Conservation (phyloP, 2,888 invertebrate species). For the Euproctis similis region DNA sequence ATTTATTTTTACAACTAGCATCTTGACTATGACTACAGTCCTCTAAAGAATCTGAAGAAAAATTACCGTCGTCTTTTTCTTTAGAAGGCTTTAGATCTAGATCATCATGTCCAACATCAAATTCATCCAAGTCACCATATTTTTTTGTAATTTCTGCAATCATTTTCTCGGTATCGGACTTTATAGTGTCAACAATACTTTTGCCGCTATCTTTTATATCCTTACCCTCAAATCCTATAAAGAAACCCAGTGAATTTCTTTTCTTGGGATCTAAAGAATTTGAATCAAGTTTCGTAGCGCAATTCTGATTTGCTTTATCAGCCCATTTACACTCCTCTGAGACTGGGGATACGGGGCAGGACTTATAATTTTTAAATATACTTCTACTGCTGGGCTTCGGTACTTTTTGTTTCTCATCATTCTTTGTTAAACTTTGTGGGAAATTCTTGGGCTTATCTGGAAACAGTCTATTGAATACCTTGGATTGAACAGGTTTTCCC, state of each 20-base stretch:
- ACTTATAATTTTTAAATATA: slow-evolving; percentile 81
- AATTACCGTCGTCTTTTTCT: slow-evolving; percentile 79
- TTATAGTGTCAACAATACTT: slow-evolving; percentile 77
- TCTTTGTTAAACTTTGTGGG: slow-evolving; percentile 49
- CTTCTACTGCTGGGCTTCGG: slow-evolving; percentile 64
- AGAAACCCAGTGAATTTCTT: slow-evolving; percentile 79
- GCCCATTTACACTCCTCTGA: slow-evolving; percentile 85
- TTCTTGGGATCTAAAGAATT: slow-evolving; percentile 67
- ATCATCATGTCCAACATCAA: slow-evolving; percentile 41
- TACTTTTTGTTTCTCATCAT: slow-evolving; percentile 49
- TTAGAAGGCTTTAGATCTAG: slow-evolving; percentile 60
- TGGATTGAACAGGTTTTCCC: slow-evolving; percentile 48
- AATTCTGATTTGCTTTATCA: slow-evolving; percentile 48
- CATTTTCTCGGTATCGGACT: slow-evolving; percentile 79
- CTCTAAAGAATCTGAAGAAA: slow-evolving; percentile 87
- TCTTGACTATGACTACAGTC: slow-evolving; percentile 78
- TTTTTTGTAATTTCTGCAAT: slow-evolving; percentile 79
- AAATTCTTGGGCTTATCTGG: slow-evolving; percentile 60
- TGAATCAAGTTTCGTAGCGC: slow-evolving; percentile 33
- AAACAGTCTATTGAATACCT: slow-evolving; percentile 64
- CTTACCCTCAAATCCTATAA: slow-evolving; percentile 76
- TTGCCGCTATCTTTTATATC: slow-evolving; percentile 62
- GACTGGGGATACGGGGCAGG: slow-evolving; percentile 88
- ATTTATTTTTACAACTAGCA: slow-evolving; percentile 65
- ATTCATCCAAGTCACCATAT: slow-evolving; percentile 77